Conservation (phyloP, 2,797 vertebrate species). For the Semotilus atromaculatus region DNA sequence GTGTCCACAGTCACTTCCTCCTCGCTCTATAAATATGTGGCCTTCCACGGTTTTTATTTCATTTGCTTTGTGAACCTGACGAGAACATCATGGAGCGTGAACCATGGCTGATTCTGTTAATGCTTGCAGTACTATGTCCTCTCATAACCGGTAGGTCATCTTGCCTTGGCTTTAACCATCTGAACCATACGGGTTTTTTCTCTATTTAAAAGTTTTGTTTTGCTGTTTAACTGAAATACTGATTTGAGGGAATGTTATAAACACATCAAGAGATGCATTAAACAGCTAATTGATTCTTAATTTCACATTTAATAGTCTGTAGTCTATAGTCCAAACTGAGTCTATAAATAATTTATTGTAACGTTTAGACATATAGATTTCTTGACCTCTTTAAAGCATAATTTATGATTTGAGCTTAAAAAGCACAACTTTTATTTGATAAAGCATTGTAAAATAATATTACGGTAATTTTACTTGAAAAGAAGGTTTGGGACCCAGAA, state of each 20-base stretch:
- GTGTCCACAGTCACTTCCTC: conserved; percentile 14
- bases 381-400: neutral
- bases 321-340: neutral
- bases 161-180: neutral
- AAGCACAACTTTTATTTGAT: neutral
- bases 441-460: neutral
- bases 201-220: neutral
- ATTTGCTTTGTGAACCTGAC: conserved; percentile 6
- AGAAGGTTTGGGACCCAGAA: neutral
- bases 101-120: conserved; percentile 7
- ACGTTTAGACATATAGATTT: neutral
- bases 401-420: neutral
- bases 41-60: neutral
- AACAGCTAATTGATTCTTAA: neutral
- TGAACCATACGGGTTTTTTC: neutral
- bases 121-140: conserved; percentile 8
- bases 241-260: neutral
- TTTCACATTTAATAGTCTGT: neutral
- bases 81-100: conserved; percentile 9
- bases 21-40: conserved; percentile 25
- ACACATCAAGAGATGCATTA: neutral
- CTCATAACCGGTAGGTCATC: conserved; percentile 19
- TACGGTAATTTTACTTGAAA: neutral
- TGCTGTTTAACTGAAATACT: neutral
- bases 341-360: neutral